phyloP scores from a whole-genome alignment of 2,113 vertebrate genomes.

The Pogona vitticeps region DNA sequence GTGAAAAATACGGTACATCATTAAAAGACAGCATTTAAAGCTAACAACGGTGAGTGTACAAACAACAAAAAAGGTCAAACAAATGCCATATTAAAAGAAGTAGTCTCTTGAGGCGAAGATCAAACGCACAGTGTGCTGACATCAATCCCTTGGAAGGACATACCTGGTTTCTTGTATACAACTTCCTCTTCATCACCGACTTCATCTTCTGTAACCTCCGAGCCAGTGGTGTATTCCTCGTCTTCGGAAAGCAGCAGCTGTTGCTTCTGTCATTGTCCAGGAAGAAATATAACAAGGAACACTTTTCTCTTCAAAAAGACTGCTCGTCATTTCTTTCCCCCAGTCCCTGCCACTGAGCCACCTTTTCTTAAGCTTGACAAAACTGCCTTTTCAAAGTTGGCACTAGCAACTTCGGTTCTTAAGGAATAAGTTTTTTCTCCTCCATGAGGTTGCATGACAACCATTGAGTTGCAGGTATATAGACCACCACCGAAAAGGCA shows the following conservation, averaged over 20 bases:
- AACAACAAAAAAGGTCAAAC: too few relatives aligned
- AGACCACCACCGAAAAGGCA: too few relatives aligned
- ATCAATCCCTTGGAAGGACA: background rate
- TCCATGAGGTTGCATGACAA: background rate
- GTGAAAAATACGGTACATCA: too few relatives aligned
- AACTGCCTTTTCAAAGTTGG: background rate
- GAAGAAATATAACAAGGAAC: slow-evolving; percentile 2
- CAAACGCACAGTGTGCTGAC: too few relatives aligned
- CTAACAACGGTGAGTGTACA: too few relatives aligned
- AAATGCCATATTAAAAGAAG: too few relatives aligned
- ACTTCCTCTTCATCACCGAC: slow-evolving; percentile 97
- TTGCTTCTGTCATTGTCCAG: slow-evolving; percentile 79
- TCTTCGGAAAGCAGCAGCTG: slow-evolving; percentile 93
- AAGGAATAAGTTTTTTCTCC: too few relatives aligned
- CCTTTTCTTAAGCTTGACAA: too few relatives aligned
- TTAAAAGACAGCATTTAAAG: too few relatives aligned
- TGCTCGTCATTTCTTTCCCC: background rate
- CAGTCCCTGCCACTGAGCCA: background rate
- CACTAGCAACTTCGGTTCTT: too few relatives aligned
- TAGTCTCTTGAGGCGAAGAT: too few relatives aligned
- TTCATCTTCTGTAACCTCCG: slow-evolving; percentile 97
- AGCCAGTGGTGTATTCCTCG: slow-evolving; percentile 97
- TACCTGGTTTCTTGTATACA: slow-evolving; percentile 89
- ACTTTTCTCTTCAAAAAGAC: background rate
- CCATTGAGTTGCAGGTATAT: too few relatives aligned